Evolutionary conservation across 92 coral and sea anemone genomes (phyloP).

Genomic region (Porites divaricata): DNA sequence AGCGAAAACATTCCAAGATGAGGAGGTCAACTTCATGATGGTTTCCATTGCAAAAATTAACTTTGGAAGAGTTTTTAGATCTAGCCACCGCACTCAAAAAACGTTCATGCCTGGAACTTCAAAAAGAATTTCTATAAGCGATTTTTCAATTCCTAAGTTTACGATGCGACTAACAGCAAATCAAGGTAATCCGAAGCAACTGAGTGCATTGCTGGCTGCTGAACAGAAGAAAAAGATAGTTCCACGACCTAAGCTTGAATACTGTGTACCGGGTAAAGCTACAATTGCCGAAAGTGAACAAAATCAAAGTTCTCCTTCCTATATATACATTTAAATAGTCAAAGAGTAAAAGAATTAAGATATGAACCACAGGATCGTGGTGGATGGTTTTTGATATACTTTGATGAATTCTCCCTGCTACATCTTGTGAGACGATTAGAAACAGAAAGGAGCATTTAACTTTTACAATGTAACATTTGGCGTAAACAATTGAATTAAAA

Average conservation of each 20-base stretch:
- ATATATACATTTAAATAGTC: too few relatives aligned
- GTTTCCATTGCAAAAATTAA: neutral
- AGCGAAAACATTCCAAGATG: neutral
- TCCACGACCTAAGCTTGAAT: neutral
- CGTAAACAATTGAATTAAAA: too few relatives aligned
- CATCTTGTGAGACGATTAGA: too few relatives aligned
- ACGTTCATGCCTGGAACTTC: neutral
- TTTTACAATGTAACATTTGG: too few relatives aligned
- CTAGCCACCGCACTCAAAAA: neutral
- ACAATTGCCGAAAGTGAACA: too few relatives aligned
- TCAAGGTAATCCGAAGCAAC: conserved; percentile 26
- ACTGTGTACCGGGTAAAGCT: neutral
- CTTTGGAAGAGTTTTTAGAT: neutral
- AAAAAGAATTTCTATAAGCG: conserved; percentile 20
- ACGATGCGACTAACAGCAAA: conserved; percentile 18
- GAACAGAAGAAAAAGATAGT: neutral
- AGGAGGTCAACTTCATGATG: neutral
- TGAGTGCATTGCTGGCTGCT: conserved; percentile 1
- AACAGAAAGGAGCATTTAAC: too few relatives aligned
- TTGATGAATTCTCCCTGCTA: too few relatives aligned
- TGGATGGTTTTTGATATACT: too few relatives aligned
- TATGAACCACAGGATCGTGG: too few relatives aligned
- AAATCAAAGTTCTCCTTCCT: too few relatives aligned
- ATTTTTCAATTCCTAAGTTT: conserved; percentile 20
- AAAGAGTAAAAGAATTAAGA: too few relatives aligned